A percentile compares a stretch with the other conserved stretches of the same genome.
These are phyloP conservation scores for Platynereis dumerilii DNA, from an alignment of 2,888 invertebrate species.

Conservation along the genomic window DNA sequence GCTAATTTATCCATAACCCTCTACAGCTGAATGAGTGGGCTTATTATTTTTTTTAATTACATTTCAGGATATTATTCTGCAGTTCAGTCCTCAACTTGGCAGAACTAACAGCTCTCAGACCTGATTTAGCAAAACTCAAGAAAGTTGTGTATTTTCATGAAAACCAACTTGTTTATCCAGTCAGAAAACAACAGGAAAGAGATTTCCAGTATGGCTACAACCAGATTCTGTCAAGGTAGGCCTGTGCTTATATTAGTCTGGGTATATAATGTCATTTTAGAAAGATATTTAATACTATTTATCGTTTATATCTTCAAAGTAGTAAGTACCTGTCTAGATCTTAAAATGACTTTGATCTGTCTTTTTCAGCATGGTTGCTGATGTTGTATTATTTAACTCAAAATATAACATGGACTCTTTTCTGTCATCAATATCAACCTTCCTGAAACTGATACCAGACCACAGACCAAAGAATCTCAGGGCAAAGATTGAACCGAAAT, in stretches of 20 bases:
- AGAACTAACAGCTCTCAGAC: slow-evolving; percentile 73
- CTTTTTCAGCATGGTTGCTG: slow-evolving; percentile 72
- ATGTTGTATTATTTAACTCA: slow-evolving; percentile 75
- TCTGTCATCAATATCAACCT: slow-evolving; percentile 69
- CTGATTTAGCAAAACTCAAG: slow-evolving; percentile 68
- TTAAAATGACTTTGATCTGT: too few species aligned
- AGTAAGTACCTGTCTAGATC: too few species aligned
- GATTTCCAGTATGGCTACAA: slow-evolving; percentile 81
- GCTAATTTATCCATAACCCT: too few species aligned
- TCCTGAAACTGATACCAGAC: slow-evolving; percentile 74
- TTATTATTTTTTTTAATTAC: neutral
- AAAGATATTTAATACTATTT: too few species aligned
- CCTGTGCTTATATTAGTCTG: neutral
- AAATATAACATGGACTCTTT: slow-evolving; percentile 75
- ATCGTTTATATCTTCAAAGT: too few species aligned
- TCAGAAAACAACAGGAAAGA: slow-evolving; percentile 71
- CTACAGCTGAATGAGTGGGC: too few species aligned
- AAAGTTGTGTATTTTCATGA: slow-evolving; percentile 81
- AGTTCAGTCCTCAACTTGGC: slow-evolving; percentile 76
- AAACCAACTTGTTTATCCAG: slow-evolving; percentile 78
- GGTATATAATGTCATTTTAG: too few species aligned
- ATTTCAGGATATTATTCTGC: slow-evolving; percentile 69
- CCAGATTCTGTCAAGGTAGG: slow-evolving; percentile 74
- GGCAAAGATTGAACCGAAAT: slow-evolving; percentile 69
- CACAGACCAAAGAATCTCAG: slow-evolving; percentile 68